Conservation (phyloP, 2,888 invertebrate genomes). For the Andrena flavipes region DNA sequence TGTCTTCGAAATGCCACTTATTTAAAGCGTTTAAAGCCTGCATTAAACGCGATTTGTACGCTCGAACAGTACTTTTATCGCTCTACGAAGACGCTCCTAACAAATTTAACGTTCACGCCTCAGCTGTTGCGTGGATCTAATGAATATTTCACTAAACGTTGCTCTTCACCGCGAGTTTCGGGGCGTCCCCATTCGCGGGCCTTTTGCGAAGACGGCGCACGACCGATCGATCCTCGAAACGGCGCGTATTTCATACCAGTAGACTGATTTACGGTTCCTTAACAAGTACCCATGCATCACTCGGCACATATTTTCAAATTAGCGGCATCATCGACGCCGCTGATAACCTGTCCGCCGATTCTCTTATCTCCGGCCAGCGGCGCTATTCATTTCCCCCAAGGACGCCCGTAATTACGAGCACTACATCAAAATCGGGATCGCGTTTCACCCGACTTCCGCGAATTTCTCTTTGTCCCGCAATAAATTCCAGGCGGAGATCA, state of each 20-base stretch:
- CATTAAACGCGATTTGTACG: neutral
- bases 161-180: neutral
- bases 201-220: neutral
- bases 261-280: constrained; percentile 54
- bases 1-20: neutral
- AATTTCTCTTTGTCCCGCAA: constrained; percentile 30
- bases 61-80: neutral
- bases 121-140: constrained; percentile 14
- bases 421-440: constrained; percentile 50
- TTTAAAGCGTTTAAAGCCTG: neutral
- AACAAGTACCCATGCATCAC: constrained; percentile 51
- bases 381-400: constrained; percentile 8
- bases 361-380: constrained; percentile 8
- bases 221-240: constrained; percentile 24
- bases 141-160: constrained; percentile 9
- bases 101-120: too few species aligned
- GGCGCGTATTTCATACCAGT: constrained; percentile 38
- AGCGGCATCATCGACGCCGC: constrained; percentile 31
- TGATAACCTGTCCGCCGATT: constrained; percentile 24
- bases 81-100: neutral
- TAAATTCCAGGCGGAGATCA: constrained; percentile 50
- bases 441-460: constrained; percentile 36
- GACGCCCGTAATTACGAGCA: constrained; percentile 42
- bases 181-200: neutral
- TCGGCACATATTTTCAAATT: constrained; percentile 56